These are phyloP conservation scores for Meganola albula DNA, from an alignment of 2,888 invertebrate genomes.

Conservation along the genomic window DNA sequence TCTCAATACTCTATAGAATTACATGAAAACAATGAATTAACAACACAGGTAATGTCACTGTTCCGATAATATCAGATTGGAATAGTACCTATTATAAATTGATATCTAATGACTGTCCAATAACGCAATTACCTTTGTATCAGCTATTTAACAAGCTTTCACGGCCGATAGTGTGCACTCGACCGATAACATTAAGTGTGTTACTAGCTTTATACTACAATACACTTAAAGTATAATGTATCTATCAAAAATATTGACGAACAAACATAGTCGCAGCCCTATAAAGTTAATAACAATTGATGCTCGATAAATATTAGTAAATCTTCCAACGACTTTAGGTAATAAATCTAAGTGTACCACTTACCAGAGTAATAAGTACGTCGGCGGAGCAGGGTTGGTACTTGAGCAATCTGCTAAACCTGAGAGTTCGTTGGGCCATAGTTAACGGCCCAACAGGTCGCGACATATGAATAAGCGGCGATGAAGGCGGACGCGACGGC, in stretches of 20 bases:
- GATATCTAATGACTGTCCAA: constrained; percentile 19
- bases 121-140: constrained; percentile 15
- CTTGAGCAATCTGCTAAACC: constrained; percentile 82
- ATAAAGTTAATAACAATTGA: no score
- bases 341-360: constrained; percentile 30
- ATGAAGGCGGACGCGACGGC: constrained; percentile 55
- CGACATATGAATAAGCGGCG: constrained; percentile 63
- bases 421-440: constrained; percentile 82
- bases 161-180: constrained; percentile 16
- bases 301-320: neutral
- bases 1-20: no score
- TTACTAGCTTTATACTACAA: neutral
- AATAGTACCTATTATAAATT: no score
- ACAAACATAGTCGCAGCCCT: no score
- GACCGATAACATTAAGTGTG: constrained; percentile 16
- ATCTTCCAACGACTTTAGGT: neutral
- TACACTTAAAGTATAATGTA: neutral
- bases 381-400: constrained; percentile 79
- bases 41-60: no score
- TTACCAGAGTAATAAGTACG: constrained; percentile 62
- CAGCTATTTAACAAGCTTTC: constrained; percentile 18
- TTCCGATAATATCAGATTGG: no score
- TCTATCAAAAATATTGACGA: neutral
- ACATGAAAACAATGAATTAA: no score
- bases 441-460: constrained; percentile 77